Evolutionary conservation across 2,888 invertebrate genomes (phyloP).

Genomic region (Coleophora flavipennella): DNA sequence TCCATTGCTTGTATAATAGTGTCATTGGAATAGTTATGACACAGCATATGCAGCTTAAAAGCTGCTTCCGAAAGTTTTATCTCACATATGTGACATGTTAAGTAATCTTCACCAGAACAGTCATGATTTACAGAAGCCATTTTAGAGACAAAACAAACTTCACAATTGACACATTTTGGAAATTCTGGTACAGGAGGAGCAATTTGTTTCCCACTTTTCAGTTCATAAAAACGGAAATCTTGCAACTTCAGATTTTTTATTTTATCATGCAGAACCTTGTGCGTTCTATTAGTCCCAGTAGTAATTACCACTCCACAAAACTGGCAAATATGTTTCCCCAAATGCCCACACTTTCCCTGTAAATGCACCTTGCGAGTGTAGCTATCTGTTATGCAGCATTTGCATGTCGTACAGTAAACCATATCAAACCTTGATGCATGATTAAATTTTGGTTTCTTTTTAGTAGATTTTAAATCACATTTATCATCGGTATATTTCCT

Average conservation of each 20-base stretch:
- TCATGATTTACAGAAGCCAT: slow-evolving; percentile 25
- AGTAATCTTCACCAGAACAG: slow-evolving; percentile 29
- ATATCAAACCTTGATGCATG: slow-evolving; percentile 14
- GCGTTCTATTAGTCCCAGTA: slow-evolving; percentile 22
- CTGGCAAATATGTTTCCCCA: slow-evolving; percentile 29
- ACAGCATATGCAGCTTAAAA: slow-evolving; percentile 41
- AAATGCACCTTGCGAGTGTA: slow-evolving; percentile 24
- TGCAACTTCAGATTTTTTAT: slow-evolving; percentile 29
- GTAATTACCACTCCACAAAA: slow-evolving; percentile 43
- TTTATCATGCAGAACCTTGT: slow-evolving; percentile 30
- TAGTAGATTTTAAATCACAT: neutral
- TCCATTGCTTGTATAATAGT: neutral
- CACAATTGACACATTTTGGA: slow-evolving; percentile 38
- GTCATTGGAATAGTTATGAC: slow-evolving; percentile 34
- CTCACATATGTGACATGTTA: slow-evolving; percentile 36
- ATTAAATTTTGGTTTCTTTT: neutral
- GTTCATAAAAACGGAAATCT: slow-evolving; percentile 39
- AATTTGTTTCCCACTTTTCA: slow-evolving; percentile 29
- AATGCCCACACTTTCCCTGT: slow-evolving; percentile 25
- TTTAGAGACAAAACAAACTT: slow-evolving; percentile 35
- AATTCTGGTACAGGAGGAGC: slow-evolving; percentile 41
- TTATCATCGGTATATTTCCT: slow-evolving; percentile 1
- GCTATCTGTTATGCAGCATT: slow-evolving; percentile 29
- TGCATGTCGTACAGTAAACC: slow-evolving; percentile 28
- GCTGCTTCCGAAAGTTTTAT: slow-evolving; percentile 34